Base-by-base conservation (phyloP, 2,888 invertebrate species). In the Rutpela maculata region DNA sequence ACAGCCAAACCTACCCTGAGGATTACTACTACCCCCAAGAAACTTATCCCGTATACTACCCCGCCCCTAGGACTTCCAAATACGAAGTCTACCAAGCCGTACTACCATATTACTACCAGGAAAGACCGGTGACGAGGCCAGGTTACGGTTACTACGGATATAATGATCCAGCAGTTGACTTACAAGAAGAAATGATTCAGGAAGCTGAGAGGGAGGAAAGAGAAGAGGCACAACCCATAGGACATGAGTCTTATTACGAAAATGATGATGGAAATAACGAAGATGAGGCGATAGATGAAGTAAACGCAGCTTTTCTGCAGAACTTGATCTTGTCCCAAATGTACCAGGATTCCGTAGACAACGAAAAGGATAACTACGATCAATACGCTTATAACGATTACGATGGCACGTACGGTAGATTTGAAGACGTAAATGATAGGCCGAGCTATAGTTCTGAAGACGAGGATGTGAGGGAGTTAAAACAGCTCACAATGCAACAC, bases 181-280 rank as follows among this genome's bases (percentile, higher is more conserved):
- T 91, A 12, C 92, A 93, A 80, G 93, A 93, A 79, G 92, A 92
- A 79, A 91, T 93, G 55, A 89, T 93, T 56, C 91, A 92, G 73
- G 93, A 93, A 85, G 92, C 92, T 80, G 93, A 93, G 85, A 89
- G 93, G 69, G 91, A 93, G 84, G 88, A 90, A 77, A 85, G 90
- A 12, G 90, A 90, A 76, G 91, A 92, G 57, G 90, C 92, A 15
- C 90, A 93, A 50, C 93, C 93, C 0, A 92, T 93, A 31, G 93
- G 93, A n/a, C 93, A 93, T 85, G 93, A 94, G 86, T 93, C 93
- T 17, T 92, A 93, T 91, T 94, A 92, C 81, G 93, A 93, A 86
- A 92, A 91, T 80, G 92, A 92, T 79, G 63, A 70, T 12, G 82
- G 80, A 3, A 66, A 80, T 31, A 77, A 74, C 17, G 85, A 84